Percentiles rank a stretch among this genome's conserved stretches.
These are phyloP conservation scores for Melitaea cinxia DNA, from an alignment of 1,140 invertebrate species.

Conservation along the genomic window DNA sequence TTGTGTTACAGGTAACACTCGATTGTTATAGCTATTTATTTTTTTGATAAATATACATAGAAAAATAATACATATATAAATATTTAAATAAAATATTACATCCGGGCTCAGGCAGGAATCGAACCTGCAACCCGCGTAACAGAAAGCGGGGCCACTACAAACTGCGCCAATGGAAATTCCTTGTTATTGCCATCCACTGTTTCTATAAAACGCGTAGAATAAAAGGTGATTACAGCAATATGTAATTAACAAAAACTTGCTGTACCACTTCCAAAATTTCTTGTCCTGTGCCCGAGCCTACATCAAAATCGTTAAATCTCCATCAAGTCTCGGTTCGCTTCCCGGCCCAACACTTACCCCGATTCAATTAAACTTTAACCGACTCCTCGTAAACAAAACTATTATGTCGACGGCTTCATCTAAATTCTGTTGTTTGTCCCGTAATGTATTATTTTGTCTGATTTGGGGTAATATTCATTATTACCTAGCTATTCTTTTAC, in stretches of 20 bases:
- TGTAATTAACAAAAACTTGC: background rate
- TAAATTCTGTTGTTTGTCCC: constrained; percentile 30
- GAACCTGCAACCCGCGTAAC: too few species aligned
- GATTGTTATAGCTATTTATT: too few species aligned
- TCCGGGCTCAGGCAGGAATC: too few species aligned
- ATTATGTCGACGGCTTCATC: constrained; percentile 45
- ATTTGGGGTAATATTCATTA: constrained; percentile 38
- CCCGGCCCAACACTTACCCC: constrained; percentile 51
- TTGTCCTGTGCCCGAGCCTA: constrained; percentile 31
- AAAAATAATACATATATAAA: too few species aligned
- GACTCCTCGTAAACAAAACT: constrained; percentile 72
- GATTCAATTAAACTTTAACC: constrained; percentile 76
- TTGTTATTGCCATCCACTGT: too few species aligned
- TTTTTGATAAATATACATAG: too few species aligned
- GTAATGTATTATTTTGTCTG: constrained; percentile 23
- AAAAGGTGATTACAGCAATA: too few species aligned
- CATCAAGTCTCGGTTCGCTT: constrained; percentile 51
- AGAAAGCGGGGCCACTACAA: too few species aligned
- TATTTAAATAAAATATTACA: too few species aligned
- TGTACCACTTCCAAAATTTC: background rate
- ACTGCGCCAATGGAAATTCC: too few species aligned
- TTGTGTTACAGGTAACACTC: too few species aligned
- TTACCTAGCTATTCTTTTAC: constrained; percentile 14
- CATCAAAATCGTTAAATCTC: constrained; percentile 60
- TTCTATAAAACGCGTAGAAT: too few species aligned